Conservation (phyloP, 2,888 invertebrate genomes). For the Tetragnatha montana region DNA sequence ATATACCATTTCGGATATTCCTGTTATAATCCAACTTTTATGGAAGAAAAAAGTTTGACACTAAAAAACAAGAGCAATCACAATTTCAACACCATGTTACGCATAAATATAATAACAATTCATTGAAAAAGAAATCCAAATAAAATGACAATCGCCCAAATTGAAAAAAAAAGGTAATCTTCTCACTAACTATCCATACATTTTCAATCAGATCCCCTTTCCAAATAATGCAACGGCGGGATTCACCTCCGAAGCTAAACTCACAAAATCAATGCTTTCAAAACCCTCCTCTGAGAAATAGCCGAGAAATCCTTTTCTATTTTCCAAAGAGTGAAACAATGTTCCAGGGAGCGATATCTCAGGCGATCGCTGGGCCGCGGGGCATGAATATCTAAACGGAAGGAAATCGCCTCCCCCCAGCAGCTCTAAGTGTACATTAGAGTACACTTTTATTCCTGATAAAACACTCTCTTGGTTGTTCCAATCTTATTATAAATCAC, state of each 20-base stretch:
- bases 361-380: neutral
- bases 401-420: conserved; percentile 10
- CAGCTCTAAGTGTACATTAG: conserved; percentile 29
- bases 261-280: neutral
- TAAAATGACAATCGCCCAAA: no score
- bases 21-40: no score
- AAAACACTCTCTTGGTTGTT: conserved; percentile 29
- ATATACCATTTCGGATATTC: no score
- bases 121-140: no score
- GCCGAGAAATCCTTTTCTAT: neutral
- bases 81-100: no score
- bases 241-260: neutral
- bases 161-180: no score
- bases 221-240: neutral
- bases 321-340: conserved; percentile 13
- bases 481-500: conserved; percentile 33
- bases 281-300: neutral
- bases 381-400: conserved; percentile 25
- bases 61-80: no score
- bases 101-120: no score
- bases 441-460: conserved; percentile 36
- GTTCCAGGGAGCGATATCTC: conserved; percentile 10
- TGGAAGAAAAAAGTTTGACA: no score
- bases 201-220: neutral
- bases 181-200: no score